Evolutionary conservation across 2,888 invertebrate species (phyloP), one percentile per base, ranked within the genome.

Genomic region (Globia sparganii): DNA sequence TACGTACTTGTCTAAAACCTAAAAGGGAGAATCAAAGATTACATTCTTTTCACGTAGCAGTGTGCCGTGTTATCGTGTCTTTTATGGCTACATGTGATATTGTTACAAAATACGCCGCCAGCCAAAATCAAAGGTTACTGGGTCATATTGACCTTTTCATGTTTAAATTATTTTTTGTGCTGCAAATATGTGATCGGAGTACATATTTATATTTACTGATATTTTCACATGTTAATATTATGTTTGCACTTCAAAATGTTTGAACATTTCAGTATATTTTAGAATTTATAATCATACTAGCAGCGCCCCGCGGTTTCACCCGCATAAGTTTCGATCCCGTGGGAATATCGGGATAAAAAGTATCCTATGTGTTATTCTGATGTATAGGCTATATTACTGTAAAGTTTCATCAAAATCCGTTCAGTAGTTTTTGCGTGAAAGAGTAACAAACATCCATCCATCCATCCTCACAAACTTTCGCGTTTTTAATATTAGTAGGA

Each of bases 31-130:
- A n/a, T n/a, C n/a, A n/a, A 72, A 49, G 37, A 67, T 72, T 86
- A 75, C 75, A 86, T 86, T 84, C 84, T 75, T 80, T 84, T 65
- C 84, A 84, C 84, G 84, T 84, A 66, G 25, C 62, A 62, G 37
- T 66, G 71, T 43, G 62, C 75, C 83, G 46, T 46, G 68, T 84
- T 84, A 84, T 84, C 72, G 53, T 34, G 0, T 13, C 65, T 56
- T 84, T 84, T 84, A 77, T 74, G 80, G 64, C 66, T 62, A 21
- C 71, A 72, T 72, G 59, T 70, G 59, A 86, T 84, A 75, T 84
- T 74, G 84, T 37, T 58, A 78, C 64, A 70, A 78, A 72, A 72
- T 53, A 65, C 59, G 49, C 56, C 56, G 40, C 56, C 64, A 62
- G 59, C 59, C 53, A 72, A 46, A 83, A 49, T 13, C 34, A 40